Evolutionary conservation across 2,113 vertebrate genomes (phyloP).

Genomic region (Callorhinus ursinus): DNA sequence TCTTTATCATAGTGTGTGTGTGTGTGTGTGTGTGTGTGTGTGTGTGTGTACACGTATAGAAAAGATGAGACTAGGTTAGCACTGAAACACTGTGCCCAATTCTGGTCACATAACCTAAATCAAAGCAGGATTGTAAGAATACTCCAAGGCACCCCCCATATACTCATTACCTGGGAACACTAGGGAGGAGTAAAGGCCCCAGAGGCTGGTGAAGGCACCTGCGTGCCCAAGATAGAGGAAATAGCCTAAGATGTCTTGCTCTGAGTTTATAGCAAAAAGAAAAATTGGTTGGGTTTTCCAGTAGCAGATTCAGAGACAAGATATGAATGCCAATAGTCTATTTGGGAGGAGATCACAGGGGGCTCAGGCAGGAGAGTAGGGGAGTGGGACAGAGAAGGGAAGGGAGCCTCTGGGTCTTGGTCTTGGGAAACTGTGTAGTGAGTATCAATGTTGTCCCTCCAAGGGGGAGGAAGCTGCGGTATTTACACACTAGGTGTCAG

Average conservation of each 20-base stretch:
- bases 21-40: neutral
- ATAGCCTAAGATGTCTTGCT: neutral
- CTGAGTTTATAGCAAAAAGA: neutral
- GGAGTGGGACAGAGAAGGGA: neutral
- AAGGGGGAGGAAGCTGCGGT: neutral
- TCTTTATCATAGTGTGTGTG: neutral
- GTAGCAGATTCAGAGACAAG: neutral
- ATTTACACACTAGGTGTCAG: no score
- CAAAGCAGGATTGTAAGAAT: neutral
- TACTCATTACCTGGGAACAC: neutral
- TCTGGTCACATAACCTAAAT: neutral
- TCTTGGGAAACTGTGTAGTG: neutral
- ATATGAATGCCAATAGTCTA: neutral
- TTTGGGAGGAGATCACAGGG: neutral
- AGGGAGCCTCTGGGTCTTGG: neutral
- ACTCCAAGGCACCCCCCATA: neutral
- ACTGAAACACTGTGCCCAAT: neutral
- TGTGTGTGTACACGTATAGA: neutral
- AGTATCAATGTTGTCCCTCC: neutral
- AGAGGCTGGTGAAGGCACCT: neutral
- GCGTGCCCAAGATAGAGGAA: neutral
- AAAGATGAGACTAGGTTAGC: neutral
- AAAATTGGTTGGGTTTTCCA: neutral
- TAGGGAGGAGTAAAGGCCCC: neutral
- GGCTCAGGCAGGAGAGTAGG: neutral